phyloP scores from a whole-genome alignment of 2,113 vertebrate species.

The Cyprinus carpio region DNA sequence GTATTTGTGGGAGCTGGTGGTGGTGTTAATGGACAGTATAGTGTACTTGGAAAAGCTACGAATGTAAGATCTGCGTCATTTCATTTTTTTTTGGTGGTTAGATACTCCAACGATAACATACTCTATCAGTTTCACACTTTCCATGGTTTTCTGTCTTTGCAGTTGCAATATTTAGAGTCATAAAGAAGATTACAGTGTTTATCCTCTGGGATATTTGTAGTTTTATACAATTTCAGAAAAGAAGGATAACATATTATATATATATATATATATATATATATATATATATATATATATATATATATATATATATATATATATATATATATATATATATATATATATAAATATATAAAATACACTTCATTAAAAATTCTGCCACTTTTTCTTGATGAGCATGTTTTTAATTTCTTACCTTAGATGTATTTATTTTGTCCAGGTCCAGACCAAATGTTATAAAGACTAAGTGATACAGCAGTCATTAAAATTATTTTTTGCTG shows the following conservation, averaged over 20 bases:
- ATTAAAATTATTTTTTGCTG: no score
- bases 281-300: no score
- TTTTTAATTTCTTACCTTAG: background rate
- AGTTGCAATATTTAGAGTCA: background rate
- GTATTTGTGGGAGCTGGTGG: background rate
- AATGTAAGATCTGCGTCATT: background rate
- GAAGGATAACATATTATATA: background rate
- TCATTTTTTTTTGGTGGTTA: background rate
- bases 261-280: no score
- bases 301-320: no score
- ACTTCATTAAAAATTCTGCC: background rate
- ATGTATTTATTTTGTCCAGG: background rate
- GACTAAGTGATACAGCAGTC: no score
- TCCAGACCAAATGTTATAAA: no score
- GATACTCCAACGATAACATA: background rate
- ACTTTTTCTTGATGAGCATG: background rate
- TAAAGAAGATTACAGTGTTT: background rate
- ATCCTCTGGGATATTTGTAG: background rate
- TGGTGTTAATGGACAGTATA: background rate
- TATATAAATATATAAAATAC: background rate
- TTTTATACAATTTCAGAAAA: slow-evolving; percentile 1
- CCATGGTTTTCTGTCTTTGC: background rate
- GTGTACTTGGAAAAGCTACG: background rate
- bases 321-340: no score
- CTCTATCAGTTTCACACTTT: background rate